phyloP scores from a whole-genome alignment of 1,140 invertebrate genomes.

The Drosophila tristis region DNA sequence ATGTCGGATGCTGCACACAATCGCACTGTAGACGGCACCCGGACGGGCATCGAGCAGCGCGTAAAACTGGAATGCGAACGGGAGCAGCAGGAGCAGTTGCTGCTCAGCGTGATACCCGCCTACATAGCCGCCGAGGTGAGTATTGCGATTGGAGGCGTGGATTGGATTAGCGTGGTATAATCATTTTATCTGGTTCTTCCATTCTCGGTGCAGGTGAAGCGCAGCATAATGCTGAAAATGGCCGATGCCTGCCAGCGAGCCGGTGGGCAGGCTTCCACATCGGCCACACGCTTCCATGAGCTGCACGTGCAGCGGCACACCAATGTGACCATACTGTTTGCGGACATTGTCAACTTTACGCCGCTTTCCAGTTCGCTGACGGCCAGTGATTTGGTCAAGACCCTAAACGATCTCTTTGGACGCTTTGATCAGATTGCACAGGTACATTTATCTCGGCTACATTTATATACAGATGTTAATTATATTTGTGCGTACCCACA shows the following conservation, averaged over 20 bases:
- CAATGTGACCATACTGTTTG: constrained; percentile 98
- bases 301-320: constrained; percentile 99
- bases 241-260: constrained; percentile 92
- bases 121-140: constrained; percentile 86
- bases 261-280: constrained; percentile 88
- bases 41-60: constrained; percentile 95
- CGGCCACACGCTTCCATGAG: constrained; percentile 96
- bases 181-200: constrained; percentile 3
- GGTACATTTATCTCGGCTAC: constrained; percentile 85
- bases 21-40: constrained; percentile 93
- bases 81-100: constrained; percentile 95
- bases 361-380: constrained; percentile 95
- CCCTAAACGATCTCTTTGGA: constrained; percentile 98
- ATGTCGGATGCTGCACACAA: constrained; percentile 93
- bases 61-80: constrained; percentile 96
- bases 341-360: constrained; percentile 99
- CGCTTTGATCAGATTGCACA: constrained; percentile 98
- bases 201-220: constrained; percentile 89
- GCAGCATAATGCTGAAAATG: constrained; percentile 97
- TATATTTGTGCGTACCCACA: constrained; percentile 79
- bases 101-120: constrained; percentile 96
- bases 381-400: constrained; percentile 97
- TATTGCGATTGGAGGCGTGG: background rate
- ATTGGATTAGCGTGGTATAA: background rate
- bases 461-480: background rate